Percentiles rank a stretch among this genome's conserved stretches.
Evolutionary conservation across 2,113 vertebrate genomes (phyloP).

Genomic region (Dryoscopus gambensis): DNA sequence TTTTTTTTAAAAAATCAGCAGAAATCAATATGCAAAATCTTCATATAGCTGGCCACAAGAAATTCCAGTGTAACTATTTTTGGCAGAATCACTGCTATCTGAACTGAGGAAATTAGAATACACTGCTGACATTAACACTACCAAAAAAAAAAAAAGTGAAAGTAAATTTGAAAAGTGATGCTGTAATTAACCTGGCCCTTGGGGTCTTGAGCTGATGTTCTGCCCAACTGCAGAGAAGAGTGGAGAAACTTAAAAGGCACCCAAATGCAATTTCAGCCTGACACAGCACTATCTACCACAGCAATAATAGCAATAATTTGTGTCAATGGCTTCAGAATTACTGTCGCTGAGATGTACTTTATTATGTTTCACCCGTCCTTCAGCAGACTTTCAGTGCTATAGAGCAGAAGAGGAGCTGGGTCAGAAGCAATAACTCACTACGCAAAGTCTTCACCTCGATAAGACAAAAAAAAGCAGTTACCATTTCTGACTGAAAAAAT

Average conservation of each 20-base stretch:
- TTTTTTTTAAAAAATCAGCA: too few species aligned
- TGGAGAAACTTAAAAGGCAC: background rate
- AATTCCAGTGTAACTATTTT: background rate
- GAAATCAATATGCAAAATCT: background rate
- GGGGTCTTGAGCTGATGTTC: background rate
- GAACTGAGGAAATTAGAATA: background rate
- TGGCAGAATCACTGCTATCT: background rate
- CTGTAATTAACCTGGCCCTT: background rate
- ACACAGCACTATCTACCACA: background rate
- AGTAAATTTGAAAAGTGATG: background rate
- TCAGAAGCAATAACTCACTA: background rate
- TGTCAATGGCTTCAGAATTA: constrained; percentile 6
- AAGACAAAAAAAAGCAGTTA: background rate
- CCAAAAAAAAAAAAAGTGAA: background rate
- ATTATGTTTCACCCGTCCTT: background rate
- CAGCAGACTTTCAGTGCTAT: background rate
- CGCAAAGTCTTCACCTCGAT: background rate
- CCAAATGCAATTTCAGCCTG: background rate
- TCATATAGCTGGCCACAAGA: background rate
- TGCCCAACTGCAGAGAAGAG: background rate
- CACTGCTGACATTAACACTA: background rate
- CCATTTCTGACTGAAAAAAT: background rate
- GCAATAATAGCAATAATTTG: constrained; percentile 22
- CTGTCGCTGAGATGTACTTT: background rate
- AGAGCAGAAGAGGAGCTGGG: background rate